Base-by-base conservation (phyloP, 2,888 invertebrate species). In the Macrophya alboannulata region DNA sequence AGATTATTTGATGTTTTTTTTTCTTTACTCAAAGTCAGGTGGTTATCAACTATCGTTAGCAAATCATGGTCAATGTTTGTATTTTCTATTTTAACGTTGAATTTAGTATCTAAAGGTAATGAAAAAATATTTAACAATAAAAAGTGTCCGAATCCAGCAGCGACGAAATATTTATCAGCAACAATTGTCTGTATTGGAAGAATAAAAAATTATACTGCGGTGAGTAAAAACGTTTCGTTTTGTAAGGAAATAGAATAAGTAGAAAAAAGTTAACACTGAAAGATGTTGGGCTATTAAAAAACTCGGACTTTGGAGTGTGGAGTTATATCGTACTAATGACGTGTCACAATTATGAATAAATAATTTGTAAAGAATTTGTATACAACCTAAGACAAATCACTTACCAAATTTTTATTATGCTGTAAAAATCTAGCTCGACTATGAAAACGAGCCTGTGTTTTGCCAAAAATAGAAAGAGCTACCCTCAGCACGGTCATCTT, bases 401-500 rank as follows among this genome's bases (percentile, higher is more conserved):
- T 51, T 40, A 79, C 55, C 81, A 85, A 81, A 88, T 86, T 86
- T 86, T 87, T 68, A 86, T 88, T 31, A 85, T 81, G 40, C 84
- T 86, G 4, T 31, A 83, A 10, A 10, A 71, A 48, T 68, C 37
- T 8, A 37, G 45, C 48, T 31, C 51, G 68, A 25, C 21, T 31
- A n/a, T 83, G 48, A n/a, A 83, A 10, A 25, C 84, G 86, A 55
- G 87, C 76, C 15, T 85, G 79, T 55, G 85, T 68, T 62, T 86
- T 85, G n/a, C 86, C 85, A n/a, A 88, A 84, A 31, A 86, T 79
- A 12, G 86, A 88, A 62, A 88, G 79, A 25, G 84, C 86, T 79
- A 86, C 86, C 79, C 87, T 86, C 59, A 87, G 86, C 10, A 86
- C 83, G 3, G 87, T 86, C 88, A 88, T 88, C 40, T 85, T 86